Evolutionary conservation across 2,888 invertebrate genomes (phyloP), one percentile per base, ranked within the genome.

Genomic region (Melieria crassipennis): DNA sequence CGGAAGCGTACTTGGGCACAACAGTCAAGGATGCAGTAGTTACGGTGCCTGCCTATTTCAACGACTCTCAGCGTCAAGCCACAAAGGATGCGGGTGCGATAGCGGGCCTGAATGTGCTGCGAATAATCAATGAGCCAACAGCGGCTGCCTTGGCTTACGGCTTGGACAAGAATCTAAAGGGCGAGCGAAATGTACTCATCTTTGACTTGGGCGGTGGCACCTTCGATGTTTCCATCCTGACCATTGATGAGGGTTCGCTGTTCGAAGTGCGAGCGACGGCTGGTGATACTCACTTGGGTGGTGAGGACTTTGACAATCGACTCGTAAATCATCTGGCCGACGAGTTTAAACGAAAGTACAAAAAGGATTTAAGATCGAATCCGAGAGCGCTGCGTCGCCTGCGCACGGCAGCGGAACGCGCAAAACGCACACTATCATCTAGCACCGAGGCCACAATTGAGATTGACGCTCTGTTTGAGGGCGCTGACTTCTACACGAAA

Each of bases 1-100:
- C 95, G 63, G 95, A 95, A 87, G 94, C 94, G 3, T 95, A 93
- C 85, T 89, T 95, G 79, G 98, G 97, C 75, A 92, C 92, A 85
- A 90, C 91, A 92, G 16, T 95, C 93, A 79, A 91, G 90, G 81
- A 93, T 85, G 95, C 95, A 78, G 96, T 96, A 16, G 91, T 96
- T 81, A 96, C 95, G 74, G 95, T 95, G 78, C 96, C 96, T 77
- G 95, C 95, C 79, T 95, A 95, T 87, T 95, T 95, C 88, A 95
- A 94, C 82, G 95, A 95, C 86, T 94, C 94, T 5, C 95, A 95
- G 83, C 90, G 95, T 79, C 95, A 95, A 87, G 95, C 94, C 83
- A 97, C 97, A 92, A 97, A 97, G 88, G 94, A 94, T 89, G 94
- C 98, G 77, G 97, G 97, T 78, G 92, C 92, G 82, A 94, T 94